Conservation (phyloP, 2,797 vertebrate species). For the Atherinosoma microstoma region DNA sequence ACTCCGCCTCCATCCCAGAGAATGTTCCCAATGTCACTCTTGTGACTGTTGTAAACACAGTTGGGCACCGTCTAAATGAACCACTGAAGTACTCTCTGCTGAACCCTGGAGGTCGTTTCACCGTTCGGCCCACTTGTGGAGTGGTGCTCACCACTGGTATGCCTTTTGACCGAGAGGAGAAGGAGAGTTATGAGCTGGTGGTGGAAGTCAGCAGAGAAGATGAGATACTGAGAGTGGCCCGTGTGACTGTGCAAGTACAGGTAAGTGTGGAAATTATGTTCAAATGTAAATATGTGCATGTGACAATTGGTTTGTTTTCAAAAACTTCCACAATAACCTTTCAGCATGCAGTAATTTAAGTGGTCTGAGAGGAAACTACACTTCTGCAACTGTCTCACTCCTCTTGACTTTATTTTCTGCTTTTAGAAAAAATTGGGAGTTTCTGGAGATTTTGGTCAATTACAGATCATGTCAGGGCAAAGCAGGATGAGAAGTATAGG, state of each 20-base stretch:
- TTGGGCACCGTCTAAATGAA: slow-evolving; percentile 92
- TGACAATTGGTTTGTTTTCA: background rate
- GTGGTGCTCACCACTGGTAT: slow-evolving; percentile 92
- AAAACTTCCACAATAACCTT: background rate
- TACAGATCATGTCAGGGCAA: background rate
- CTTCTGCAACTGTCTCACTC: background rate
- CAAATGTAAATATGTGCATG: background rate
- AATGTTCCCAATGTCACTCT: slow-evolving; percentile 87
- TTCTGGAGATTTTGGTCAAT: background rate
- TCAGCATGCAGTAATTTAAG: background rate
- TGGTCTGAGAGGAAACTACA: background rate
- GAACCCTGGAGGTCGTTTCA: slow-evolving; percentile 91
- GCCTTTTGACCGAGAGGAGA: slow-evolving; percentile 93
- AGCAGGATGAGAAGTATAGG: background rate
- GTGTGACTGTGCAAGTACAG: slow-evolving; percentile 89
- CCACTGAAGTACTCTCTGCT: slow-evolving; percentile 92
- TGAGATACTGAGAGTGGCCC: slow-evolving; percentile 86
- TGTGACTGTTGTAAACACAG: slow-evolving; percentile 88
- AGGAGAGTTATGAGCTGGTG: slow-evolving; percentile 89
- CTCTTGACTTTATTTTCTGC: background rate
- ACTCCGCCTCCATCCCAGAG: slow-evolving; percentile 88
- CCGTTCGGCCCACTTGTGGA: slow-evolving; percentile 91
- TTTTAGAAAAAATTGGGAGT: background rate
- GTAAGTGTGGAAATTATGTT: slow-evolving; percentile 63
- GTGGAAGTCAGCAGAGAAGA: slow-evolving; percentile 91